A percentile compares a stretch with the other conserved stretches of the same genome.
Evolutionary conservation across 2,888 invertebrate genomes (phyloP).

Genomic region (Sinotaia quadrata): DNA sequence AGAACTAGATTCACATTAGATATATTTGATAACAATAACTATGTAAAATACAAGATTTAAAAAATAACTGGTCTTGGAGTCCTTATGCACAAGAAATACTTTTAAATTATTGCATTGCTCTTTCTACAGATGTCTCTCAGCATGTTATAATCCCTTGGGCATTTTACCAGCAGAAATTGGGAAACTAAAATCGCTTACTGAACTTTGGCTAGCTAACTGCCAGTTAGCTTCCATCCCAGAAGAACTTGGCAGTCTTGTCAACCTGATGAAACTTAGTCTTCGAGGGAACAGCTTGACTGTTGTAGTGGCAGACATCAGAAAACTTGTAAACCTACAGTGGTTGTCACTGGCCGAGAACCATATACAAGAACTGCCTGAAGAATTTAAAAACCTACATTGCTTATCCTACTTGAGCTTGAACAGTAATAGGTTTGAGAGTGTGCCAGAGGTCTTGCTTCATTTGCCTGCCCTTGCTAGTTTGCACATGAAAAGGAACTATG

Average conservation of each 20-base stretch:
- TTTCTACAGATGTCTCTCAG: slow-evolving; percentile 53
- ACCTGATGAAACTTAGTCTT: slow-evolving; percentile 59
- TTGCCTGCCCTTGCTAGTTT: slow-evolving; percentile 52
- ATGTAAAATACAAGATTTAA: too few relatives aligned
- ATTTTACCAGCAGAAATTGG: slow-evolving; percentile 62
- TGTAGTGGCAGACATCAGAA: slow-evolving; percentile 57
- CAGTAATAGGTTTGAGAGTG: slow-evolving; percentile 54
- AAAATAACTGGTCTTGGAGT: too few relatives aligned
- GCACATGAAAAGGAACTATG: slow-evolving; percentile 55
- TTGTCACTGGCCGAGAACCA: slow-evolving; percentile 65
- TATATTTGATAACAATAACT: too few relatives aligned
- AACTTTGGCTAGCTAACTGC: slow-evolving; percentile 65
- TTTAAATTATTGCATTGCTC: too few relatives aligned
- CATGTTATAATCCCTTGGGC: slow-evolving; percentile 59
- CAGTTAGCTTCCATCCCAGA: slow-evolving; percentile 59
- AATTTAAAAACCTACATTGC: slow-evolving; percentile 47
- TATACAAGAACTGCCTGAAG: slow-evolving; percentile 54
- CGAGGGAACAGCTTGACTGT: slow-evolving; percentile 54
- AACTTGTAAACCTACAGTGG: slow-evolving; percentile 60
- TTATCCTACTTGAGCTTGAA: slow-evolving; percentile 64
- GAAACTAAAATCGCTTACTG: slow-evolving; percentile 51
- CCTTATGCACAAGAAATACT: too few relatives aligned
- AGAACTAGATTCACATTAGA: too few relatives aligned
- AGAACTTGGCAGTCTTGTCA: slow-evolving; percentile 55
- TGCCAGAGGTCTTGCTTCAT: slow-evolving; percentile 59